Evolutionary conservation across 1,140 invertebrate genomes (phyloP), one percentile per base, ranked within the genome.

Genomic region (Drosophila teissieri): DNA sequence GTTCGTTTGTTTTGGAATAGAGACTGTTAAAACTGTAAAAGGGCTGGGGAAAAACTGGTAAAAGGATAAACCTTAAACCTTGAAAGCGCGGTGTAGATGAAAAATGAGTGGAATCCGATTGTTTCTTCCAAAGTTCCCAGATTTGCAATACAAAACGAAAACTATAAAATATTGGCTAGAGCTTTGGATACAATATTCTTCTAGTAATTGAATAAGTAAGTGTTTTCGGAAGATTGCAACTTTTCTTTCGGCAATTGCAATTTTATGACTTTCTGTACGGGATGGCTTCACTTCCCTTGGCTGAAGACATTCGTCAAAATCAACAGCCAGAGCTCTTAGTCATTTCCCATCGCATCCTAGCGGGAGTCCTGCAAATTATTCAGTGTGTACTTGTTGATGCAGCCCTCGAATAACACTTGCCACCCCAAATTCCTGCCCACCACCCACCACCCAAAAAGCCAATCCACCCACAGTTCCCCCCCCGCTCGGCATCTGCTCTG

Each of bases 371-470:
- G 68, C 42, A 72, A 70, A 72, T 72, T 72, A 72, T 72, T 70
- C 68, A 70, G 72, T 76, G 60, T 83, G 69, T 89, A 88, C 83
- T 88, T 88, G 83, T 88, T 89, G 83, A 88, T 88, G 80, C 83
- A 80, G 62, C 81, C 37, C 54, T 63, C 70, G 67, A 57, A 56
- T 10, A 60, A 56, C 54, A 72, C 52, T 56, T 19, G 27, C 42
- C 54, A 65, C 24, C 67, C 60, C 37, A 7, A 3, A 34, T 11
- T 55, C 51, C 49, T 48, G 14, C 44, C 64, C 46, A 5, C 37
- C 53, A 61, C 15, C 65, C n/a, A n/a, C n/a, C n/a, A n/a, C 65
- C 58, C 49, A 10, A 22, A 36, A 36, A 36, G 11, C 34, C 46
- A 24, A 31, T 31, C 3, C 12, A 31, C 31, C 31, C 8, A 31